phyloP scores from a whole-genome alignment of 2,888 invertebrate species.

The Hipparchia semele region DNA sequence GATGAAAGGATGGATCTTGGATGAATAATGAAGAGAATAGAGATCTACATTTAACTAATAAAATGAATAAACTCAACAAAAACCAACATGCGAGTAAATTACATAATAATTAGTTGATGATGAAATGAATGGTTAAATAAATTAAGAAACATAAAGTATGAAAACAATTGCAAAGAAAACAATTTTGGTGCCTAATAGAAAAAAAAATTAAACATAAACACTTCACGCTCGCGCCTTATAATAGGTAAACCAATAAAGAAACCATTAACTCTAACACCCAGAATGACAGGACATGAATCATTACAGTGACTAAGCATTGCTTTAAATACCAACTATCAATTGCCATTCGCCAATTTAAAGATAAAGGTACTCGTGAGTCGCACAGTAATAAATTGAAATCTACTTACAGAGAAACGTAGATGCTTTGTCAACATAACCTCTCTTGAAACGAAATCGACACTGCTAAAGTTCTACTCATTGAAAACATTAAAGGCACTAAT shows the following conservation, averaged over 20 bases:
- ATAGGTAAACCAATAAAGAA: background rate
- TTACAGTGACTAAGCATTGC: constrained; percentile 6
- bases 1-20: too few relatives aligned
- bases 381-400: background rate
- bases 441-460: constrained; percentile 33
- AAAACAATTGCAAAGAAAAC: background rate
- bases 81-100: too few relatives aligned
- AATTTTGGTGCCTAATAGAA: background rate
- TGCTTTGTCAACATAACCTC: constrained; percentile 76
- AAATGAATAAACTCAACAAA: too few relatives aligned
- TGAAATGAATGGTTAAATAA: background rate
- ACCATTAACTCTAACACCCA: background rate
- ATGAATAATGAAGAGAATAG: too few relatives aligned
- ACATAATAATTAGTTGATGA: too few relatives aligned
- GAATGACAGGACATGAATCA: constrained; percentile 8
- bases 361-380: background rate
- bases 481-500: background rate
- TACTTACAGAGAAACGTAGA: constrained; percentile 48
- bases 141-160: background rate
- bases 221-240: constrained; percentile 2
- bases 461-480: background rate
- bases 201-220: background rate
- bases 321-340: constrained; percentile 2
- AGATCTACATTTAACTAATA: too few relatives aligned
- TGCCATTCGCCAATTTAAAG: constrained; percentile 3